Evolutionary conservation across 2,113 vertebrate species (phyloP).

Genomic region (Clarias magur): DNA sequence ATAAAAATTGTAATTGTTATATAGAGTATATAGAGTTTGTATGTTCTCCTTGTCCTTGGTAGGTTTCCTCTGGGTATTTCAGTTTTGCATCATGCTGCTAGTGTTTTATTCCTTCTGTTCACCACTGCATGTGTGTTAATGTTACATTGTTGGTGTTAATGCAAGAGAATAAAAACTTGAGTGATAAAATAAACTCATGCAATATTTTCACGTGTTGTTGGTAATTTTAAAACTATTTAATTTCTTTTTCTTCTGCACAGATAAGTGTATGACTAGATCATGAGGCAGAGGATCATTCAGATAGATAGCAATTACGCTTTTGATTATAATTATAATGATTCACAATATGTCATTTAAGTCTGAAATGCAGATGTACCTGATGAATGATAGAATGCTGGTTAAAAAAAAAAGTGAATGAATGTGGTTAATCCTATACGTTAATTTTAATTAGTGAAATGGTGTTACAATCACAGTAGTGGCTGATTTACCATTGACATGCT

Average conservation of each 20-base stretch:
- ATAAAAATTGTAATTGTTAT: too few relatives aligned
- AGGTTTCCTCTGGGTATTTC: too few relatives aligned
- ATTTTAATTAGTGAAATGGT: not conserved
- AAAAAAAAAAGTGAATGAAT: not conserved
- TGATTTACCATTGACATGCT: constrained; percentile 5
- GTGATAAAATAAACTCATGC: not conserved
- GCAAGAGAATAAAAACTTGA: not conserved
- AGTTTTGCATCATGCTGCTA: not conserved
- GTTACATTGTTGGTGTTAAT: not conserved
- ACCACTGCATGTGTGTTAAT: not conserved
- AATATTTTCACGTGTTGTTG: not conserved
- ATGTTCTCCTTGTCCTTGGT: too few relatives aligned
- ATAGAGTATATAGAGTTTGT: too few relatives aligned
- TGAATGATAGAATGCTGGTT: not conserved
- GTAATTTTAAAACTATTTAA: not conserved
- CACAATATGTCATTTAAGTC: not conserved
- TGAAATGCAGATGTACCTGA: not conserved
- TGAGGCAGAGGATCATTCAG: not conserved
- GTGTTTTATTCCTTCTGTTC: not conserved
- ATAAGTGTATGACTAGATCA: not conserved
- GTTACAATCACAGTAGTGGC: not conserved
- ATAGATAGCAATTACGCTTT: not conserved
- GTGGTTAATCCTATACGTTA: not conserved
- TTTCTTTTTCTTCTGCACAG: not conserved
- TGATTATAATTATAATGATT: not conserved